These are phyloP conservation scores for Pterocles gutturalis DNA, from an alignment of 2,113 vertebrate genomes.

Conservation along the genomic window DNA sequence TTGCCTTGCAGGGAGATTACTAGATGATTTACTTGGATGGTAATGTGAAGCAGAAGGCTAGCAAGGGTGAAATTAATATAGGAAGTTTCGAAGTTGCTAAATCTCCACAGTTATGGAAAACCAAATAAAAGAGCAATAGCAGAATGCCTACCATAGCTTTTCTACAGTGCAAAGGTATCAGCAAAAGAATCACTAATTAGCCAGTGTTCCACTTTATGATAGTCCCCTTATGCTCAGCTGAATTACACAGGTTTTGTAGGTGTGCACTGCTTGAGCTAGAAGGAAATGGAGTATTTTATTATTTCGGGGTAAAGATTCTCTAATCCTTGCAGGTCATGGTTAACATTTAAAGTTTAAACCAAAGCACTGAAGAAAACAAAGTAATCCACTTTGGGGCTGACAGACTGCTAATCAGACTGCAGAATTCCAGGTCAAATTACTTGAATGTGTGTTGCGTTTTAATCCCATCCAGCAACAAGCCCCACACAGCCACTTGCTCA, in stretches of 20 bases:
- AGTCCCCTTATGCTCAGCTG: neutral
- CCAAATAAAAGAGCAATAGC: neutral
- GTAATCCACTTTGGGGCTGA: neutral
- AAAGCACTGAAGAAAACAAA: neutral
- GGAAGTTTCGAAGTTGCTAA: neutral
- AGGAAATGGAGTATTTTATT: neutral
- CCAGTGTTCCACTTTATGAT: neutral
- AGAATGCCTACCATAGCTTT: neutral
- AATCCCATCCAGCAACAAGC: too few relatives aligned
- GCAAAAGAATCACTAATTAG: neutral
- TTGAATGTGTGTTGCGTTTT: neutral
- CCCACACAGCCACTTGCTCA: too few relatives aligned
- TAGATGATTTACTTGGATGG: neutral
- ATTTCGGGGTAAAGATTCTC: neutral
- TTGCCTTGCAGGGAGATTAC: neutral
- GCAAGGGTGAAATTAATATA: neutral
- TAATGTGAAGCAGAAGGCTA: neutral
- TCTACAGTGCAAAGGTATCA: neutral
- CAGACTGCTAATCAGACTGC: neutral
- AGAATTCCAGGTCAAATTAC: neutral
- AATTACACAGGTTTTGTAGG: neutral
- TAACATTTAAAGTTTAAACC: neutral
- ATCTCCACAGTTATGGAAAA: neutral
- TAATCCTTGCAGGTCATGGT: neutral
- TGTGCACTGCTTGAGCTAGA: neutral